Percentiles rank a stretch among this genome's conserved stretches.
Conservation (phyloP, 2,113 vertebrate genomes). For the Antechinus stuartii region DNA sequence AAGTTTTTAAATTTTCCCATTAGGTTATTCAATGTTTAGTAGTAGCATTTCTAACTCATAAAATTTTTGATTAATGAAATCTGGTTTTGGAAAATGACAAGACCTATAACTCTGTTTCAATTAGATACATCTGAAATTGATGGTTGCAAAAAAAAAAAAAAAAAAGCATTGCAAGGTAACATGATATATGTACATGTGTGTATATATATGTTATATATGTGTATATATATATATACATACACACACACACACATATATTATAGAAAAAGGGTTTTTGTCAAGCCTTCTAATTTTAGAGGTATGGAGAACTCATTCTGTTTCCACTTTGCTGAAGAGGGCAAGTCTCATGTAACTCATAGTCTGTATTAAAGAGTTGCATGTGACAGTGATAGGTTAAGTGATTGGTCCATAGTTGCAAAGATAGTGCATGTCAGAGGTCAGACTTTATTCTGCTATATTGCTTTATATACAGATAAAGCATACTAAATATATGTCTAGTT, state of each 20-base stretch:
- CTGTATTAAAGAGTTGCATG: not conserved
- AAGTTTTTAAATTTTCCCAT: not conserved
- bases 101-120: not conserved
- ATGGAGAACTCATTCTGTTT: not conserved
- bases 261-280: not conserved
- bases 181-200: not conserved
- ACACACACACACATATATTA: not conserved
- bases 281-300: not conserved
- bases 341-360: not conserved
- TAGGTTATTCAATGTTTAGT: constrained; percentile 18
- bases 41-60: constrained; percentile 20
- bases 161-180: not conserved
- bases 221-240: not conserved
- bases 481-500: not conserved
- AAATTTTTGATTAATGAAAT: not conserved
- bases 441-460: not conserved
- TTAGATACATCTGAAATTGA: not conserved
- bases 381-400: not conserved
- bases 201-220: no score
- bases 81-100: not conserved
- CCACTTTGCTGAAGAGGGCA: not conserved
- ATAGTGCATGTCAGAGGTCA: not conserved
- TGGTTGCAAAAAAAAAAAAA: not conserved
- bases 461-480: not conserved
- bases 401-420: not conserved